Percentiles rank a stretch among this genome's conserved stretches.
Conservation (phyloP, 2,888 invertebrate species). For the Ditylenchus weischeri region DNA sequence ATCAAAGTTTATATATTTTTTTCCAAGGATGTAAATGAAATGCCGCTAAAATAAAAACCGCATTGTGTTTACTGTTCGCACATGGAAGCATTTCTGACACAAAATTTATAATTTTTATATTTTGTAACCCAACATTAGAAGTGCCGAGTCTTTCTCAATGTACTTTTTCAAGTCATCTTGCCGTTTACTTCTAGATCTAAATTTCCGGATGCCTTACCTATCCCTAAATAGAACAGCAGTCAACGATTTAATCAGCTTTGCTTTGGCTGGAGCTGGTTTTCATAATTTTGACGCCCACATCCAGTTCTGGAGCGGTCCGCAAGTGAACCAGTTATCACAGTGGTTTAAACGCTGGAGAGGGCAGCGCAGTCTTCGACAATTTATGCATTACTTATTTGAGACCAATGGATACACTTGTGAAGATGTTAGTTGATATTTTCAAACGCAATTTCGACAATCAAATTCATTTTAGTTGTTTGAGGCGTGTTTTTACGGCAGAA, state of each 20-base stretch:
- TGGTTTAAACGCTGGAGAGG: conserved; percentile 23
- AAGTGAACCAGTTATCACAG: conserved; percentile 13
- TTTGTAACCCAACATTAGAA: too few relatives aligned
- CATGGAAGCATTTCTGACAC: too few relatives aligned
- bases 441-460: neutral
- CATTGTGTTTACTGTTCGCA: too few relatives aligned
- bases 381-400: conserved; percentile 25
- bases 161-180: too few relatives aligned
- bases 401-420: conserved; percentile 24
- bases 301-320: conserved; percentile 1
- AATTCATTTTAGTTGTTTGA: conserved; percentile 26
- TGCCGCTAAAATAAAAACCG: too few relatives aligned
- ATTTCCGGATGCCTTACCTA: conserved; percentile 18
- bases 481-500: conserved; percentile 26
- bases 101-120: too few relatives aligned
- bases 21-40: too few relatives aligned
- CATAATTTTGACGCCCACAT: conserved; percentile 29
- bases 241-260: conserved; percentile 26
- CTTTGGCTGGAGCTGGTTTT: conserved; percentile 34
- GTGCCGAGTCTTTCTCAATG: too few relatives aligned
- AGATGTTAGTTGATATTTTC: conserved; percentile 16
- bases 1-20: too few relatives aligned
- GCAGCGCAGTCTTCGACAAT: conserved; percentile 12
- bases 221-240: neutral
- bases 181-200: conserved; percentile 16